phyloP scores from a whole-genome alignment of 2,113 vertebrate species.

The Dolichallabes microphthalmus region DNA sequence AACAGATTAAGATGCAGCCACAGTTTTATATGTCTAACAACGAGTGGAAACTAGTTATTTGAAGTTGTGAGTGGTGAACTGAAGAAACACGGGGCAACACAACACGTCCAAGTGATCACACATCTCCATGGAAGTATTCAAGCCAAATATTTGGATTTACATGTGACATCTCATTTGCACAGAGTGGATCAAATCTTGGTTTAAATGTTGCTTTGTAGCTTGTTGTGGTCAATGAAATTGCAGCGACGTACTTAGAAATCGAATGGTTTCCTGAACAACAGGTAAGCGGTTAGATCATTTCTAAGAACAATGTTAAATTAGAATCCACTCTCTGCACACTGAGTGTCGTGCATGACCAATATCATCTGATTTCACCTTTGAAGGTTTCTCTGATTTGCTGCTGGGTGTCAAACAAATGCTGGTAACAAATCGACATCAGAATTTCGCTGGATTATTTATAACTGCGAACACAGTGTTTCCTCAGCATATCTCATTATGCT shows the following conservation, averaged over 20 bases:
- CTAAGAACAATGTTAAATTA: background rate
- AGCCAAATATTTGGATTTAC: background rate
- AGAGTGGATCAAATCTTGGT: background rate
- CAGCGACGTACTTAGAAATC: background rate
- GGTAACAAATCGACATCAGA: background rate
- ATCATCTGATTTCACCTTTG: background rate
- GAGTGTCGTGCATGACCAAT: background rate
- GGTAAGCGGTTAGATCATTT: background rate
- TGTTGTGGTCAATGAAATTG: background rate
- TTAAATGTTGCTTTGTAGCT: background rate
- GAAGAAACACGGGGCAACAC: background rate
- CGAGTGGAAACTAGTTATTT: background rate
- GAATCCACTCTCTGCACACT: background rate
- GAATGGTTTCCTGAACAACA: background rate
- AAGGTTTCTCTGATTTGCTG: background rate
- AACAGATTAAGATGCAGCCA: background rate
- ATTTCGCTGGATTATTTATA: background rate
- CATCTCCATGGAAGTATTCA: background rate
- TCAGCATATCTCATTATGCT: background rate
- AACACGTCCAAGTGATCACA: background rate
- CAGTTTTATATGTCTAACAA: background rate
- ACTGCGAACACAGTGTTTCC: background rate
- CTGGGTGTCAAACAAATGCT: background rate
- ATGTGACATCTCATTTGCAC: background rate
- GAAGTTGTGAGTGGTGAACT: background rate